Evolutionary conservation across 1,140 invertebrate species (phyloP).

Genomic region (Tetragonula clypearis): DNA sequence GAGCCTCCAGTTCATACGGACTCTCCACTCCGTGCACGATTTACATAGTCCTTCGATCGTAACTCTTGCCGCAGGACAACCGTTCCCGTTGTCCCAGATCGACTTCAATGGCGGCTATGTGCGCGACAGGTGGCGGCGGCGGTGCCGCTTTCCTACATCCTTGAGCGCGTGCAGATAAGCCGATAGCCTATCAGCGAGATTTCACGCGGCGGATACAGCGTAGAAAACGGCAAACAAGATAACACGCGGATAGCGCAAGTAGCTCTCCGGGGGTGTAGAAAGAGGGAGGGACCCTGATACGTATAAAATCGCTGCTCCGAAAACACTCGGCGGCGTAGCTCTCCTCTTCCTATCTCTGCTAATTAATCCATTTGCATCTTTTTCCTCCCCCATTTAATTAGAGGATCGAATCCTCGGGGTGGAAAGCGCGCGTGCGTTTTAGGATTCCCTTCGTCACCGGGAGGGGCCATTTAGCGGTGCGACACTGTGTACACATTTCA

Average conservation of each 20-base stretch:
- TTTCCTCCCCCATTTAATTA: slow-evolving; percentile 22
- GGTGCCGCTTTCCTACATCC: slow-evolving; percentile 14
- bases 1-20: neutral
- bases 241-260: neutral
- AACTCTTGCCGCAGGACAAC: slow-evolving; percentile 1
- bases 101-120: neutral
- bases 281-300: too few species aligned
- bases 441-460: neutral
- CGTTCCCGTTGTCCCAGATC: neutral
- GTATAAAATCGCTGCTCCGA: neutral
- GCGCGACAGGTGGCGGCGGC: slow-evolving; percentile 30
- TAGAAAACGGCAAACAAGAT: slow-evolving; percentile 52
- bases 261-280: too few species aligned
- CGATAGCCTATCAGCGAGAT: slow-evolving; percentile 55
- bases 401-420: too few species aligned
- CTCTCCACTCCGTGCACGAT: neutral
- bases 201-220: slow-evolving; percentile 48
- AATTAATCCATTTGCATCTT: slow-evolving; percentile 44
- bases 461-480: neutral
- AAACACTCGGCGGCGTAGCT: neutral
- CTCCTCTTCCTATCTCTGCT: neutral
- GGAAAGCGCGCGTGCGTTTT: neutral
- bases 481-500: slow-evolving; percentile 12
- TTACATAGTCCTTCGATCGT: neutral
- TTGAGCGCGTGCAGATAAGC: slow-evolving; percentile 42